Percentiles rank a stretch among this genome's conserved stretches.
Conservation (phyloP, 1,140 invertebrate genomes). For the Leptinotarsa undecemlineata region DNA sequence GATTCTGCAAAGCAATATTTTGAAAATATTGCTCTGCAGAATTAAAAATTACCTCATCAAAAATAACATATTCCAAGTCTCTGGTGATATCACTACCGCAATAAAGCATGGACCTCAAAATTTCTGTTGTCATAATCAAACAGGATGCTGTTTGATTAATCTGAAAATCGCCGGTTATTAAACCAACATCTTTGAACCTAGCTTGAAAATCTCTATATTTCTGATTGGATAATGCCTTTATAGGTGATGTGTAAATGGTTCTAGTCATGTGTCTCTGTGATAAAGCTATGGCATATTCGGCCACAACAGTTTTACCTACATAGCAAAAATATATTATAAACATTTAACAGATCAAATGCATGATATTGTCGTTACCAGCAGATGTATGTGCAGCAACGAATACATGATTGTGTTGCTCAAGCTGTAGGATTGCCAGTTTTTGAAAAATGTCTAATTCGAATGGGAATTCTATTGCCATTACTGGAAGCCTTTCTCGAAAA, state of each 20-base stretch:
- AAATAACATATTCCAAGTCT: conserved; percentile 98
- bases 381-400: conserved; percentile 99
- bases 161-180: conserved; percentile 96
- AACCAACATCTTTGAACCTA: conserved; percentile 89
- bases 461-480: conserved; percentile 83
- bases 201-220: conserved; percentile 97
- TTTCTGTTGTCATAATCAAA: conserved; percentile 99
- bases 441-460: conserved; percentile 98
- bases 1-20: no score
- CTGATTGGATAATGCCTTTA: conserved; percentile 99
- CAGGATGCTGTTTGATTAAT: conserved; percentile 92
- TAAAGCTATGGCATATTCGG: conserved; percentile 97
- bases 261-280: conserved; percentile 92
- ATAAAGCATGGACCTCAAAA: conserved; percentile 95
- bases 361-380: conserved; percentile 68
- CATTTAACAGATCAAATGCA: not conserved
- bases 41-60: conserved; percentile 75
- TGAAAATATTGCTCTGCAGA: not conserved
- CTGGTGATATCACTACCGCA: conserved; percentile 92
- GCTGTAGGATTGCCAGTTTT: conserved; percentile 90
- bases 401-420: conserved; percentile 93
- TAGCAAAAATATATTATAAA: no score
- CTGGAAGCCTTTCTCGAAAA: conserved; percentile 81
- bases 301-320: conserved; percentile 74
- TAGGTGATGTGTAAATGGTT: conserved; percentile 98